Evolutionary conservation across 1,140 invertebrate genomes (phyloP).

Genomic region (Zeugodacus cucurbitae): DNA sequence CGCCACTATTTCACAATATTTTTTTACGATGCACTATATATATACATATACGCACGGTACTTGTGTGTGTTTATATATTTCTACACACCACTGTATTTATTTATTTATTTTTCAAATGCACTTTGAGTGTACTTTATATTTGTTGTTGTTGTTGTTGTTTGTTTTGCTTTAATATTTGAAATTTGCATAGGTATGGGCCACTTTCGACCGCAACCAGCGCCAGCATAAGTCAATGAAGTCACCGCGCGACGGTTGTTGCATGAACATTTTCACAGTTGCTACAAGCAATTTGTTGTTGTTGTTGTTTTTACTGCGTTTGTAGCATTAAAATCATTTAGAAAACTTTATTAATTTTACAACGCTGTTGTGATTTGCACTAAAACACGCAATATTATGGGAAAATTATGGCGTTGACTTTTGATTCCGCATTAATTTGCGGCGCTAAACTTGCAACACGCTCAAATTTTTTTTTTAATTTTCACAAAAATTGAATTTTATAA

Average conservation of each 20-base stretch:
- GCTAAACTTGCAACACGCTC: too few relatives aligned
- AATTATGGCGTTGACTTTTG: not conserved
- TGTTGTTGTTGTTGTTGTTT: conserved; percentile 23
- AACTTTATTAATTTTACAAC: not conserved
- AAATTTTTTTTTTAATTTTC: too few relatives aligned
- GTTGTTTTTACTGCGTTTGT: not conserved
- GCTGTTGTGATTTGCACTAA: not conserved
- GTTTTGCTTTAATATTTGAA: conserved; percentile 4
- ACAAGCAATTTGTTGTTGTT: not conserved
- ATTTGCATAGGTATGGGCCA: not conserved
- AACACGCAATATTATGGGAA: not conserved
- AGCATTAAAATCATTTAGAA: not conserved
- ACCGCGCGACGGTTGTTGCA: not conserved
- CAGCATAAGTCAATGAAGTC: conserved; percentile 19
- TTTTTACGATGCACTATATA: conserved; percentile 15
- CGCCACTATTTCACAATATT: not conserved
- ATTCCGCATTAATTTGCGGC: not conserved
- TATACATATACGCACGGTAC: not conserved
- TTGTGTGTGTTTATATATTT: not conserved
- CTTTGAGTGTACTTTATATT: not conserved
- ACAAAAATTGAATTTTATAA: not conserved
- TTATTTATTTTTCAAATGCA: not conserved
- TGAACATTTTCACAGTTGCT: conserved; percentile 12
- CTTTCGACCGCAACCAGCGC: conserved; percentile 7
- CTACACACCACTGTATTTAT: not conserved